Percentiles rank a stretch among this genome's conserved stretches.
phyloP scores from a whole-genome alignment of 2,113 vertebrate species.

The Haliaeetus leucogaster region DNA sequence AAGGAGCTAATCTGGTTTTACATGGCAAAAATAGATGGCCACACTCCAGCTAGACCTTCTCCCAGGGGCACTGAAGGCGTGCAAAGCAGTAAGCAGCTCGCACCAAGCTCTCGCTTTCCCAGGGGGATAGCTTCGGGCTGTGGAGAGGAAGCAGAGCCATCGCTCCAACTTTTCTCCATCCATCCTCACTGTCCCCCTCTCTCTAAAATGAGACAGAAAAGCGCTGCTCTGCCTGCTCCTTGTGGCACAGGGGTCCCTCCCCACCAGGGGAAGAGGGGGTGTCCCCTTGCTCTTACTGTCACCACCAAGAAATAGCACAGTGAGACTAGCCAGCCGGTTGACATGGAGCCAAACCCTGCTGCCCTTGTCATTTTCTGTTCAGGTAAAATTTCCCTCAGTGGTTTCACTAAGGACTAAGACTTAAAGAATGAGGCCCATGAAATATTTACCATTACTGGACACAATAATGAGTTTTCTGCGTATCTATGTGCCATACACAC shows the following conservation, averaged over 20 bases:
- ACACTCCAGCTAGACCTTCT: not conserved
- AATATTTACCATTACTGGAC: constrained; percentile 41
- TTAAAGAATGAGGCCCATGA: constrained; percentile 12
- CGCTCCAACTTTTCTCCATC: not conserved
- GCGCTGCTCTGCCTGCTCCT: not conserved
- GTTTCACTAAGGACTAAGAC: not conserved
- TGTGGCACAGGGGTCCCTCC: not conserved
- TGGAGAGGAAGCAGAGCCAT: not conserved
- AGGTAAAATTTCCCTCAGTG: not conserved
- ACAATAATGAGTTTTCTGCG: not conserved
- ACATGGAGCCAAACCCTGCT: not conserved
- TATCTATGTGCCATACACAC: constrained; percentile 47
- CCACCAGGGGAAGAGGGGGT: accelerated
- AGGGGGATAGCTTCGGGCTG: not conserved
- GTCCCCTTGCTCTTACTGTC: not conserved
- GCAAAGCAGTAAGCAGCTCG: not conserved
- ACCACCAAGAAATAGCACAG: not conserved
- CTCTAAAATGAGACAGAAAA: not conserved
- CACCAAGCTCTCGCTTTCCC: not conserved
- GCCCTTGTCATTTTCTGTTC: not conserved
- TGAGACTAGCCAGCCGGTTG: accelerated
- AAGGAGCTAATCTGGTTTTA: not conserved
- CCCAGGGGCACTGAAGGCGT: not conserved
- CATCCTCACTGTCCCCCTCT: not conserved
- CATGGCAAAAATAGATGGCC: not conserved